Evolutionary conservation across 2,113 vertebrate species (phyloP).

Genomic region (Passer domesticus): DNA sequence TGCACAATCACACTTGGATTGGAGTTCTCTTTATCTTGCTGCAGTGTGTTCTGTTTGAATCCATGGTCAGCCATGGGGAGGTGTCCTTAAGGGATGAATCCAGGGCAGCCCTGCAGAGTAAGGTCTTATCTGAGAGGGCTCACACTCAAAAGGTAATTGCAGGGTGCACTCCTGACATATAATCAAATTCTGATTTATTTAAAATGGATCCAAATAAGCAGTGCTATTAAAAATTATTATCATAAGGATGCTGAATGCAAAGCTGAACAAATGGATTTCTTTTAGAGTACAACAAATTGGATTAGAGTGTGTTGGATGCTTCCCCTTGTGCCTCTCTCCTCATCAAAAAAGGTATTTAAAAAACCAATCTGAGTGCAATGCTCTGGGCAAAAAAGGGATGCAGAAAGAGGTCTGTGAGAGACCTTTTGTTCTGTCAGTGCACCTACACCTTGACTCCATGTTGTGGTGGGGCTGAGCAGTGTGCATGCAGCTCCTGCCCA

Average conservation of each 20-base stretch:
- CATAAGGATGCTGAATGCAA: background rate
- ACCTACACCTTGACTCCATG: background rate
- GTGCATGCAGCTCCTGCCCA: background rate
- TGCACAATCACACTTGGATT: background rate
- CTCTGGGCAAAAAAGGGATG: background rate
- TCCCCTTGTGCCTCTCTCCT: background rate
- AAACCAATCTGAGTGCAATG: background rate
- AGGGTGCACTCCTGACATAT: background rate
- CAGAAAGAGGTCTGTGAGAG: background rate
- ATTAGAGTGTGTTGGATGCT: background rate
- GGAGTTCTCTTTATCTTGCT: background rate
- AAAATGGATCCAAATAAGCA: background rate
- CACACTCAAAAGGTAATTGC: background rate
- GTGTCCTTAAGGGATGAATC: background rate
- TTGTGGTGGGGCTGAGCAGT: fast-evolving
- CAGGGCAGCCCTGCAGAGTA: background rate
- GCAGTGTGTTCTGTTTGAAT: background rate
- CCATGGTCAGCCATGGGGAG: fast-evolving
- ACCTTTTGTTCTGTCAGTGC: background rate
- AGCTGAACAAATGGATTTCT: background rate
- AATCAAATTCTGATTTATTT: background rate
- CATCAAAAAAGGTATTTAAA: background rate
- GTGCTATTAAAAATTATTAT: background rate
- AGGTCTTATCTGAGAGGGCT: background rate
- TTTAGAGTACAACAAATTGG: background rate